These are phyloP conservation scores for Tetrao urogallus DNA, from an alignment of 2,113 vertebrate species.

Conservation along the genomic window DNA sequence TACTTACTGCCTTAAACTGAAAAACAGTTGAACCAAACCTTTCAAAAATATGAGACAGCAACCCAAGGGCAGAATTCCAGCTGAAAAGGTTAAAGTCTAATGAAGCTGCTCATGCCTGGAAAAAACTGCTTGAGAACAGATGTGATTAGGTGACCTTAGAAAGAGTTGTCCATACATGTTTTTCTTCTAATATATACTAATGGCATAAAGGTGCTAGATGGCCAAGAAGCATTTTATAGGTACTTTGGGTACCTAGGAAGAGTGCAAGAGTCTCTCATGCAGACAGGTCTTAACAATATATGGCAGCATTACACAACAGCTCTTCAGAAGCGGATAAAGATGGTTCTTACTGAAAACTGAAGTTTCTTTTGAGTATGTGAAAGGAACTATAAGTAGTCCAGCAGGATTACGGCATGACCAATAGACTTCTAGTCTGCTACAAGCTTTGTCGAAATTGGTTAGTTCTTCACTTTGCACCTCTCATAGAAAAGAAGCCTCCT, in stretches of 20 bases:
- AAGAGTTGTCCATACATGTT: background rate
- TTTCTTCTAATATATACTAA: background rate
- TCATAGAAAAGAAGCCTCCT: background rate
- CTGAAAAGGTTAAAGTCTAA: background rate
- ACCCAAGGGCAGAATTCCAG: background rate
- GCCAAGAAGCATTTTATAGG: background rate
- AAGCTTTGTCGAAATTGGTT: background rate
- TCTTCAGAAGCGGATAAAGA: background rate
- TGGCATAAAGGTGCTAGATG: background rate
- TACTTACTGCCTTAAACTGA: background rate
- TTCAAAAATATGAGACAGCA: background rate
- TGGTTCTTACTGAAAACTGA: background rate
- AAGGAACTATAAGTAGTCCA: background rate
- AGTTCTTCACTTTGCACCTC: background rate
- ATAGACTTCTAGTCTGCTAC: background rate
- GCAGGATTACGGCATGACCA: background rate
- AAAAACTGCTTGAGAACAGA: background rate
- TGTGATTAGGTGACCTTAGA: background rate
- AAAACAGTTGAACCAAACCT: slow-evolving; percentile 35
- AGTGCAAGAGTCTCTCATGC: background rate
- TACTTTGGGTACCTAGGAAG: background rate
- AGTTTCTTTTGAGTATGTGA: background rate
- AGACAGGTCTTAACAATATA: background rate
- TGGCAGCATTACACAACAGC: background rate
- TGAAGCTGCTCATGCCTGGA: background rate